phyloP scores from a whole-genome alignment of 2,888 invertebrate species.

The Drosophila silvestris region DNA sequence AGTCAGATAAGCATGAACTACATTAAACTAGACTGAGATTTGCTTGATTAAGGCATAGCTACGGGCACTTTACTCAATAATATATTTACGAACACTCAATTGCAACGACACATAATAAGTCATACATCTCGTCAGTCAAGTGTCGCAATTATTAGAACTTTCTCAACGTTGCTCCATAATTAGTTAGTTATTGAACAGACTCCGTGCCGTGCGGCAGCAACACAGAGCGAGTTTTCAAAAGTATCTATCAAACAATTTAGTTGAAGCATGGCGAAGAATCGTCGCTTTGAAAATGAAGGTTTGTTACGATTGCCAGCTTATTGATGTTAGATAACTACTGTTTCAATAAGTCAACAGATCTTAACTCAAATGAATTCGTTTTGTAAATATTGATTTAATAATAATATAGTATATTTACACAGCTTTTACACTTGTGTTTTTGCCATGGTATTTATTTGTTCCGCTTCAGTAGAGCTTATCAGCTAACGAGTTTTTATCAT shows the following conservation, averaged over 20 bases:
- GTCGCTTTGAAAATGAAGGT: constrained; percentile 81
- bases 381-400: constrained; percentile 3
- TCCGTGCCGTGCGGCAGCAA: constrained; percentile 58
- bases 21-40: not conserved
- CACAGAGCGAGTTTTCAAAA: constrained; percentile 29
- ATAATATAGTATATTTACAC: not conserved
- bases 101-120: constrained; percentile 6
- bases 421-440: constrained; percentile 14
- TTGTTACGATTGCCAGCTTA: constrained; percentile 27
- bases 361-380: not conserved
- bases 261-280: constrained; percentile 81
- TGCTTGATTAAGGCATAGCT: constrained; percentile 7
- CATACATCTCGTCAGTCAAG: constrained; percentile 30
- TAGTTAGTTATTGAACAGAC: constrained; percentile 74
- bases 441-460: not conserved
- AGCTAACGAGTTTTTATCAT: not conserved
- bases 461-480: constrained; percentile 29
- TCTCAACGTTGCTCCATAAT: constrained; percentile 42
- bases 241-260: not conserved
- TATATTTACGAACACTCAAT: constrained; percentile 1
- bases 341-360: not conserved
- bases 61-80: not conserved
- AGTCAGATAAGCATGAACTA: not conserved
- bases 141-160: constrained; percentile 6
- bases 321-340: not conserved